Percentiles rank a stretch among this genome's conserved stretches.
These are phyloP conservation scores for Coregonus suidteri DNA, from an alignment of 2,797 vertebrate genomes.

Conservation along the genomic window DNA sequence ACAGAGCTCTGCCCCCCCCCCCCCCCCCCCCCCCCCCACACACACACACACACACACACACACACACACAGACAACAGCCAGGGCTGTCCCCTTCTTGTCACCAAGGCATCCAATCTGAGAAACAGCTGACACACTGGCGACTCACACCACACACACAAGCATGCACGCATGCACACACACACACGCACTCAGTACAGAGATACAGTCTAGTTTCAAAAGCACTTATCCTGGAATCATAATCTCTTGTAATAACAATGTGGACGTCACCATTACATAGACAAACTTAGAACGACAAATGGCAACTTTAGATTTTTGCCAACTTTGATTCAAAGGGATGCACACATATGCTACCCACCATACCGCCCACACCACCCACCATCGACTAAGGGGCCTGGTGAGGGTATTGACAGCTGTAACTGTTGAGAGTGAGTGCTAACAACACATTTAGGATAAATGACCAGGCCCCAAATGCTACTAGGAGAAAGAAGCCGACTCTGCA, in stretches of 20 bases:
- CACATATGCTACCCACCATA: not conserved
- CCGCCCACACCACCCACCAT: not conserved
- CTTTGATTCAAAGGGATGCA: not conserved
- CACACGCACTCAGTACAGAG: slow-evolving; percentile 25
- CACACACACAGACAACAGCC: slow-evolving; percentile 16
- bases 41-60: too few relatives aligned
- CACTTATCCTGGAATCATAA: slow-evolving; percentile 13
- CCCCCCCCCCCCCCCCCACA: too few relatives aligned
- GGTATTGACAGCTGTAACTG: slow-evolving; percentile 68
- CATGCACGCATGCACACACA: not conserved
- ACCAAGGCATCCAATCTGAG: slow-evolving; percentile 29
- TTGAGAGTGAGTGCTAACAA: slow-evolving; percentile 67
- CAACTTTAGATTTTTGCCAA: slow-evolving; percentile 28
- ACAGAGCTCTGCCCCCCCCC: slow-evolving; percentile 9
- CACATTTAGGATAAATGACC: slow-evolving; percentile 65
- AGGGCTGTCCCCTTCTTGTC: slow-evolving; percentile 24
- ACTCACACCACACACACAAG: not conserved
- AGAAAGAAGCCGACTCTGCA: slow-evolving; percentile 58
- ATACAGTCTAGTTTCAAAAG: slow-evolving; percentile 15
- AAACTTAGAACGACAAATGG: slow-evolving; percentile 39
- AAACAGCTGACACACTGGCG: slow-evolving; percentile 40
- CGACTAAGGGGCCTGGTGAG: slow-evolving; percentile 36
- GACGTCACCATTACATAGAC: slow-evolving; percentile 27
- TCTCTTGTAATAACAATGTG: slow-evolving; percentile 37
- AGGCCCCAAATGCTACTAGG: slow-evolving; percentile 63